phyloP scores from a whole-genome alignment of 2,797 vertebrate genomes.

The Tangara arthus region DNA sequence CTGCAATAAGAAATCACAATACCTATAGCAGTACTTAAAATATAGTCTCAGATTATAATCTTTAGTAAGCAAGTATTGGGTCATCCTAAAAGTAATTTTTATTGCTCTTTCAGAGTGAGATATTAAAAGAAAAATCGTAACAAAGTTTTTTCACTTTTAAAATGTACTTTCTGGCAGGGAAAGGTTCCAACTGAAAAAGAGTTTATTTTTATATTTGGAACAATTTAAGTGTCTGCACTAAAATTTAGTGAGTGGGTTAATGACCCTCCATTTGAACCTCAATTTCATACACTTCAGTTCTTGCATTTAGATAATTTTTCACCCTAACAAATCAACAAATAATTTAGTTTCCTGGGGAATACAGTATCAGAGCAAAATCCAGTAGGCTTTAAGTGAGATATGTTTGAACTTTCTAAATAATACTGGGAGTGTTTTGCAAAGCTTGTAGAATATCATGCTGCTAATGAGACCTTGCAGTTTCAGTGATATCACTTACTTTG shows the following conservation, averaged over 20 bases:
- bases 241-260: slow-evolving; percentile 35
- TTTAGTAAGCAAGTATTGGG: background rate
- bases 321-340: slow-evolving; percentile 35
- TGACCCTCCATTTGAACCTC: background rate
- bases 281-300: slow-evolving; percentile 7
- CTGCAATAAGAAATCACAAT: background rate
- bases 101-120: background rate
- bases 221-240: background rate
- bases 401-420: background rate
- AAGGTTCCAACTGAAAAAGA: background rate
- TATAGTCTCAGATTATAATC: background rate
- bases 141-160: background rate
- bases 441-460: background rate
- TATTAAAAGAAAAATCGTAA: background rate
- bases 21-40: background rate
- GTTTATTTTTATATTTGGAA: background rate
- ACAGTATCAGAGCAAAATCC: background rate
- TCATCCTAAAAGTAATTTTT: background rate
- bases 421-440: background rate
- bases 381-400: background rate
- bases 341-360: background rate
- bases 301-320: slow-evolving; percentile 35
- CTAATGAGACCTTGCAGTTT: background rate
- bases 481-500: background rate
- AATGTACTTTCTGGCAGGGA: background rate